These are phyloP conservation scores for Diorhabda elongata DNA, from an alignment of 1,140 invertebrate genomes.

Conservation along the genomic window DNA sequence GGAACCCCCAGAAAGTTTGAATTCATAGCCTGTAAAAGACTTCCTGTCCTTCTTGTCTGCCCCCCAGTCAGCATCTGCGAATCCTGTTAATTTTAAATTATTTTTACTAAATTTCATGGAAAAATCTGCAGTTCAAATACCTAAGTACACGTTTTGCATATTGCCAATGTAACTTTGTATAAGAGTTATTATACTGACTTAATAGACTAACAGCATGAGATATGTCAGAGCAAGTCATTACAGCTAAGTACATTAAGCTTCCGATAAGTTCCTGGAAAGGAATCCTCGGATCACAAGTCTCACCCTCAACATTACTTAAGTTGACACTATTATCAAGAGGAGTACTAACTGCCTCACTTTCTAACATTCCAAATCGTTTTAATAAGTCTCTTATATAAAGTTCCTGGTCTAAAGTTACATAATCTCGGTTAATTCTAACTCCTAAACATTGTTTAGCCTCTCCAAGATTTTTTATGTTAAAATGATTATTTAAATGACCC, in stretches of 20 bases:
- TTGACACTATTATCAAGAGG: too few relatives aligned
- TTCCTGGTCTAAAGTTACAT: constrained; percentile 21
- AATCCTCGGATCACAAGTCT: constrained; percentile 29
- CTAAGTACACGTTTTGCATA: constrained; percentile 44
- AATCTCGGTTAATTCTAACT: constrained; percentile 19
- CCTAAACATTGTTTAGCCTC: constrained; percentile 31
- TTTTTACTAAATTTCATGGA: not conserved
- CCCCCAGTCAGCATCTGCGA: constrained; percentile 48
- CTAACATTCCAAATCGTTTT: constrained; percentile 11
- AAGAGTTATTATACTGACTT: constrained; percentile 39
- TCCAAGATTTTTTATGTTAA: constrained; percentile 36
- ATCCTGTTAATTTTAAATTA: constrained; percentile 33
- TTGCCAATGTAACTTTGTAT: constrained; percentile 44
- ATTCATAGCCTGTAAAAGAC: constrained; percentile 39
- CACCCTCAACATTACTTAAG: too few relatives aligned
- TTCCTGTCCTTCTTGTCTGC: constrained; percentile 32
- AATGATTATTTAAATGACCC: too few relatives aligned
- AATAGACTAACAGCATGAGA: constrained; percentile 31
- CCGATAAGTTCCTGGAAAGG: constrained; percentile 20
- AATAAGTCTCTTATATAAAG: constrained; percentile 17
- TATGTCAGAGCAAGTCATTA: constrained; percentile 48
- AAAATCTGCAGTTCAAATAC: constrained; percentile 36
- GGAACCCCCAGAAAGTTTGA: constrained; percentile 29
- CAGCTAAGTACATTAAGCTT: constrained; percentile 47
- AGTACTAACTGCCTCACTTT: constrained; percentile 12